Conservation (phyloP, 2,113 vertebrate genomes). For the Hemiscyllium ocellatum region DNA sequence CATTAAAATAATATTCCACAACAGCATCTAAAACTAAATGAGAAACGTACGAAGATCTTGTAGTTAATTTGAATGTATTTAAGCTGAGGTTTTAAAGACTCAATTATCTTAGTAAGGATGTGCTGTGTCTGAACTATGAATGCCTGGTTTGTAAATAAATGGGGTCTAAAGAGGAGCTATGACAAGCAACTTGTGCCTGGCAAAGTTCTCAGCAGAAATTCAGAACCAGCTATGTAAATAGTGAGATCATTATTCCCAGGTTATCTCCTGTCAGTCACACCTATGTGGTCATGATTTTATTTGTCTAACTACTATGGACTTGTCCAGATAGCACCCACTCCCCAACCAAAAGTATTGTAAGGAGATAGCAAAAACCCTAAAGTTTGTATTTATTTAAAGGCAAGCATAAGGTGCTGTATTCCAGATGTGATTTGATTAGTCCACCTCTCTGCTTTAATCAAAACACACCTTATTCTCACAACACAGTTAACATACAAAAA, state of each 20-base stretch:
- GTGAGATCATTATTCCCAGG: not conserved
- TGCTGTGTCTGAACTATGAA: not conserved
- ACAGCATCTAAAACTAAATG: not conserved
- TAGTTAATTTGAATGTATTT: not conserved
- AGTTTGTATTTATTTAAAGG: too few relatives aligned
- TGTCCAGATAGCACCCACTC: too few relatives aligned
- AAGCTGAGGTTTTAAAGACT: not conserved
- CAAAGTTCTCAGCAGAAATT: not conserved
- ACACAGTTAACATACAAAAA: too few relatives aligned
- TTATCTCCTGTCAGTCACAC: not conserved
- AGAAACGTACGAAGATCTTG: not conserved
- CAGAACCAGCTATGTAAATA: not conserved
- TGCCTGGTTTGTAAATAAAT: not conserved
- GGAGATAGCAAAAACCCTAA: too few relatives aligned
- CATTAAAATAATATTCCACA: not conserved
- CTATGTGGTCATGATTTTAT: too few relatives aligned
- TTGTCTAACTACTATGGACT: too few relatives aligned
- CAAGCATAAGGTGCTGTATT: too few relatives aligned
- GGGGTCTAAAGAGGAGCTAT: not conserved
- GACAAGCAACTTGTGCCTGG: not conserved
- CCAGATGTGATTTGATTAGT: too few relatives aligned
- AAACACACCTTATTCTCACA: too few relatives aligned
- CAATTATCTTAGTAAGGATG: not conserved
- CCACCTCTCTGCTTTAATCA: too few relatives aligned
- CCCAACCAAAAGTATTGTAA: too few relatives aligned